Conservation (phyloP, 2,888 invertebrate genomes). For the Deroplatys truncata region DNA sequence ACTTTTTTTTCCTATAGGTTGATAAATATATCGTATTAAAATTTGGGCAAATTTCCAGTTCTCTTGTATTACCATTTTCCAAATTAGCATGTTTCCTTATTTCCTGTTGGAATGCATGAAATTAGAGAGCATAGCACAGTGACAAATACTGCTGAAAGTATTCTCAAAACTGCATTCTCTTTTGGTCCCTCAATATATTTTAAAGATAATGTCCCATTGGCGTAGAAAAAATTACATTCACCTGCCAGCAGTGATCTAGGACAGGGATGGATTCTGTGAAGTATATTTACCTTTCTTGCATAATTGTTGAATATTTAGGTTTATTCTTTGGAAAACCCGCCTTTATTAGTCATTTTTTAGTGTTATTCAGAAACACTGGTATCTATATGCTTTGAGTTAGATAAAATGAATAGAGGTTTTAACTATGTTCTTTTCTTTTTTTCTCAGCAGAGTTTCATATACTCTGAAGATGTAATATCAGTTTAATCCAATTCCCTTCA, state of each 20-base stretch:
- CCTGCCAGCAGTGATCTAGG: no score
- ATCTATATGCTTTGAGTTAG: no score
- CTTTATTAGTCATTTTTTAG: no score
- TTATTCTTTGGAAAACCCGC: background rate
- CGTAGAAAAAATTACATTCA: no score
- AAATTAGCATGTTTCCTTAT: background rate
- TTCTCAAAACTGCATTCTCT: background rate
- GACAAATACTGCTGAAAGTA: background rate
- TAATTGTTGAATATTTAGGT: background rate
- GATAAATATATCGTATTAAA: background rate
- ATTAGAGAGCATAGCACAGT: background rate
- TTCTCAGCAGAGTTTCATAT: no score
- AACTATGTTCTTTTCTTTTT: no score
- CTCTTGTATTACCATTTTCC: background rate
- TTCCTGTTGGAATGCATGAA: background rate
- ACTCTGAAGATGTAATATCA: no score
- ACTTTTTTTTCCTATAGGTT: background rate
- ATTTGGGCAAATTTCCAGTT: background rate
- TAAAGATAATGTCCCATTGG: no score
- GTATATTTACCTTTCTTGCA: background rate
- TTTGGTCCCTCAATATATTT: no score
- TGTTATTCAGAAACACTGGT: no score
- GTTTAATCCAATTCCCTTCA: no score
- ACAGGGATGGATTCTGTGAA: background rate
- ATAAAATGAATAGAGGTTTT: no score